A percentile compares a stretch with the other conserved stretches of the same genome.
Evolutionary conservation across 2,797 vertebrate genomes (phyloP).

Genomic region (Gouania willdenowi): DNA sequence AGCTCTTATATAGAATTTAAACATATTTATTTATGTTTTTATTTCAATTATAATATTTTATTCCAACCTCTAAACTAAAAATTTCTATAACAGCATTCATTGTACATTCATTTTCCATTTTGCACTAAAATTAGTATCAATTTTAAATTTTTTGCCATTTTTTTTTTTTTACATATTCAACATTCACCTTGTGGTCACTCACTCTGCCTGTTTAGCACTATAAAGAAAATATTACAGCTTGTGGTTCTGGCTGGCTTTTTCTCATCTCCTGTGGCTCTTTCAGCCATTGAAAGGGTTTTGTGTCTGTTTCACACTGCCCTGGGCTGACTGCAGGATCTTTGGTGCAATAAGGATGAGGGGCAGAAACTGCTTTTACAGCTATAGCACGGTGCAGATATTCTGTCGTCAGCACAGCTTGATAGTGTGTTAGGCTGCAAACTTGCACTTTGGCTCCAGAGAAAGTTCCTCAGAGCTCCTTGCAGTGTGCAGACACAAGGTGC

Average conservation of each 20-base stretch:
- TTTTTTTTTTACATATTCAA: conserved; percentile 40
- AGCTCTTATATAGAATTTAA: too few relatives aligned
- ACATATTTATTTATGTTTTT: too few relatives aligned
- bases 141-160: conserved; percentile 28
- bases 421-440: conserved; percentile 27
- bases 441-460: conserved; percentile 36
- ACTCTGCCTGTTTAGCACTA: conserved; percentile 50
- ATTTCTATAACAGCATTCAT: too few relatives aligned
- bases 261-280: conserved; percentile 72
- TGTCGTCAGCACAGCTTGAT: conserved; percentile 28
- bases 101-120: too few relatives aligned
- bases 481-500: conserved; percentile 80
- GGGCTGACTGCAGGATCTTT: conserved; percentile 64
- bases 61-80: too few relatives aligned
- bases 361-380: conserved; percentile 36
- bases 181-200: conserved; percentile 48
- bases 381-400: conserved; percentile 24
- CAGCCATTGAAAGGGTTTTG: conserved; percentile 77
- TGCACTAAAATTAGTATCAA: too few relatives aligned
- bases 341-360: conserved; percentile 34
- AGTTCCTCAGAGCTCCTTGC: conserved; percentile 68
- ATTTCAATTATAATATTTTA: too few relatives aligned
- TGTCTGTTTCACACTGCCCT: conserved; percentile 76
- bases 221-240: conserved; percentile 46
- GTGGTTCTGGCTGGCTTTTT: conserved; percentile 65